Conservation (phyloP, 2,888 invertebrate genomes). For the Eledone cirrhosa region DNA sequence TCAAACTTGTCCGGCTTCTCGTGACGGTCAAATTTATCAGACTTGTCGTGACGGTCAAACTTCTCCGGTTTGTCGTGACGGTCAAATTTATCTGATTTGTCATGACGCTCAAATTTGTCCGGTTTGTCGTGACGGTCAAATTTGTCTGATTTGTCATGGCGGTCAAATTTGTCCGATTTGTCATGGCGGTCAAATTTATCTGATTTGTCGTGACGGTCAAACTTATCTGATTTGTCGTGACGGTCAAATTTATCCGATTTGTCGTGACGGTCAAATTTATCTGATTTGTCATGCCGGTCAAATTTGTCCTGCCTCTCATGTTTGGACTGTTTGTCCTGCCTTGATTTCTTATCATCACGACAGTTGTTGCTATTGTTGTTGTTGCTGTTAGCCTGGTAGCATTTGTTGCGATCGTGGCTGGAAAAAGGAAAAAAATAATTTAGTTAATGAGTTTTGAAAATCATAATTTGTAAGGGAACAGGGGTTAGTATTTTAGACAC, state of each 20-base stretch:
- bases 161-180: slow-evolving; percentile 15
- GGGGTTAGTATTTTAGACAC: no score
- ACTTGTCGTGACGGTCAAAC: not conserved
- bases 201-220: not conserved
- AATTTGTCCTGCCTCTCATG: slow-evolving; percentile 22
- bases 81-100: not conserved
- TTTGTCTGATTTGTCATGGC: slow-evolving; percentile 14
- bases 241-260: slow-evolving; percentile 4
- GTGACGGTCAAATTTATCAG: slow-evolving; percentile 4
- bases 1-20: slow-evolving; percentile 15
- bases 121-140: slow-evolving; percentile 12
- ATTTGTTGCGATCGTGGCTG: slow-evolving; percentile 17
- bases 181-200: slow-evolving; percentile 9
- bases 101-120: slow-evolving; percentile 17
- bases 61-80: slow-evolving; percentile 8
- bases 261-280: slow-evolving; percentile 10
- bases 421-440: slow-evolving; percentile 1
- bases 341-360: slow-evolving; percentile 18
- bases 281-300: slow-evolving; percentile 11
- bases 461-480: no score
- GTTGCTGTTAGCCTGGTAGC: slow-evolving; percentile 10
- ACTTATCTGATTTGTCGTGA: not conserved
- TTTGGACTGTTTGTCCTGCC: slow-evolving; percentile 21
- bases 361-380: slow-evolving; percentile 16
- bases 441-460: no score